phyloP scores from a whole-genome alignment of 2,797 vertebrate species.

The Aselliscus stoliczkanus region DNA sequence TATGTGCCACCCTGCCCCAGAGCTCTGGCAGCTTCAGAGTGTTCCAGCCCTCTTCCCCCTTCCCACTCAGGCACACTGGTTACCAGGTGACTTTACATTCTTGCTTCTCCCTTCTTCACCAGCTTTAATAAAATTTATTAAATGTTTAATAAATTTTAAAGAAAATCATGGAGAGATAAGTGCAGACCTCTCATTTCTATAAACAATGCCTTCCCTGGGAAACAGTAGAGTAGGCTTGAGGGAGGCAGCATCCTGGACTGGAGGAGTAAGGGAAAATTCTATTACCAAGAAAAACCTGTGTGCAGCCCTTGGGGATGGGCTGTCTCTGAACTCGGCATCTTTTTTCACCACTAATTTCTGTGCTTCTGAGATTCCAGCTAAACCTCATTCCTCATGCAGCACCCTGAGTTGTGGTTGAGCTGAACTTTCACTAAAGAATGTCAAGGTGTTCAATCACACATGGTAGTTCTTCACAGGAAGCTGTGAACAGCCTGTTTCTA shows the following conservation, averaged over 20 bases:
- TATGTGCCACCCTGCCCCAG: fast-evolving
- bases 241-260: not conserved
- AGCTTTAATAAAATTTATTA: too few species aligned
- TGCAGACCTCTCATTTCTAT: not conserved
- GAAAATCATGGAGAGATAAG: not conserved
- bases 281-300: not conserved
- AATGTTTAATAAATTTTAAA: slow-evolving; percentile 12
- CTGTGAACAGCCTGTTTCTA: not conserved
- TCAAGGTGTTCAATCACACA: slow-evolving; percentile 45
- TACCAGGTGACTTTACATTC: not conserved
- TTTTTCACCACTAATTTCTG: slow-evolving; percentile 31
- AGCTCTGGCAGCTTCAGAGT: not conserved
- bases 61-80: not conserved
- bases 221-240: not conserved
- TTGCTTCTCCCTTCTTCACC: not conserved
- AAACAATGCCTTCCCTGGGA: not conserved
- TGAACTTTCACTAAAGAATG: slow-evolving; percentile 17
- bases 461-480: not conserved
- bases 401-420: not conserved
- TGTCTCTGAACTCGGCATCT: not conserved
- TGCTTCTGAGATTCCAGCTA: not conserved
- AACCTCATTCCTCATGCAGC: not conserved
- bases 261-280: not conserved
- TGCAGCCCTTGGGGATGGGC: fast-evolving
- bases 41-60: not conserved